Evolutionary conservation across 1,140 invertebrate genomes (phyloP), one percentile per base, ranked within the genome.

Genomic region (Pararge aegeria): DNA sequence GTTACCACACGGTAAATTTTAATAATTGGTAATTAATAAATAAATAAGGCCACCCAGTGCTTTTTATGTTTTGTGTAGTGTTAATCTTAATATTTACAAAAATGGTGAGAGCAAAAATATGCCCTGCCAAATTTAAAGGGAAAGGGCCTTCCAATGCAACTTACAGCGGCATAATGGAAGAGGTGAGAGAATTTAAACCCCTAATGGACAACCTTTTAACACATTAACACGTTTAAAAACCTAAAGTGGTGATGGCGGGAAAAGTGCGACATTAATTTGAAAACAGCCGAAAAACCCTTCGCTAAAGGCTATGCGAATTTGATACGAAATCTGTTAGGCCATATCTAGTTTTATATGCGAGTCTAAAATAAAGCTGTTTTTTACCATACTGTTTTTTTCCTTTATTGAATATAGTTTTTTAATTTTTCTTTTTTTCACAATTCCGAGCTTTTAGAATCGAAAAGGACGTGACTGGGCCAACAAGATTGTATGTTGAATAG

Each of bases 131-230:
- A 20, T 54, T 54, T 55, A 51, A 51, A 37, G 27, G 21, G 13
- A 54, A 0, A 61, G 49, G 37, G 60, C 53, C 56, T 62, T 62
- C 40, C 51, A 38, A 56, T 62, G 53, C 53, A 62, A 46, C 60
- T 62, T 50, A 56, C 30, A 52, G 20, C 54, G 37, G 21, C 20
- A 60, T 70, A 74, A 74, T 74, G 71, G 68, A 68, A 61, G 64
- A 69, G 70, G 68, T 67, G 59, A 70, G 68, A 70, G 61, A 72
- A 68, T 73, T 77, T 72, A 71, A 71, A 60, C 55, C 61, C 64
- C 73, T 78, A 80, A 81, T 81, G 78, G 78, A 74, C 75, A 77
- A 68, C 78, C 75, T 76, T 81, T 75, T 75, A 77, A 74, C 70
- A 75, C 78, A 75, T 75, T 81, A 80, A 78, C 74, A 75, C 68